These are phyloP conservation scores for Orthonyx spaldingii DNA, from an alignment of 2,113 vertebrate genomes.

Conservation along the genomic window DNA sequence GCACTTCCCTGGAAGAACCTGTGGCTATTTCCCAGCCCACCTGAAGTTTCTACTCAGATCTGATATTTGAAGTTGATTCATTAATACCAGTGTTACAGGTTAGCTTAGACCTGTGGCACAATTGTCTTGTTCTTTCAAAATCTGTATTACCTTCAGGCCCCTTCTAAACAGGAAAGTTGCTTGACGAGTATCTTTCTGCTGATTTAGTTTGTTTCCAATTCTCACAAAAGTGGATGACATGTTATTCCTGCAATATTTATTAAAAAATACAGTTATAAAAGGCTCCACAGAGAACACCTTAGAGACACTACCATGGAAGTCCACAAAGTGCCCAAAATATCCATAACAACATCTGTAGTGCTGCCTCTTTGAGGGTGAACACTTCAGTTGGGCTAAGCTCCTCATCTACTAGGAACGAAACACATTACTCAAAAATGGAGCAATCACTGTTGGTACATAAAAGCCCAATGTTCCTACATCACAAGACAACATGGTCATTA, in stretches of 20 bases:
- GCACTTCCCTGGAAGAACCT: not conserved
- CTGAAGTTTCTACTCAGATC: not conserved
- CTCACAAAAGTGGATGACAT: constrained; percentile 67
- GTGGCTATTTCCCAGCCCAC: not conserved
- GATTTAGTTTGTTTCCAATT: constrained; percentile 75
- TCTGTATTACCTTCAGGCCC: constrained; percentile 84
- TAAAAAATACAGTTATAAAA: not conserved
- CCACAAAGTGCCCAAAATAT: not conserved
- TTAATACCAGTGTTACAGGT: not conserved
- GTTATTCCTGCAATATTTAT: constrained; percentile 69
- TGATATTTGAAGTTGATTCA: not conserved
- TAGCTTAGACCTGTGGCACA: not conserved
- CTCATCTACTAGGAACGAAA: not conserved
- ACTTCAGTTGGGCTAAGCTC: not conserved
- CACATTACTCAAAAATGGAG: not conserved
- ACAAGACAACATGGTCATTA: not conserved
- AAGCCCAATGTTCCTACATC: not conserved
- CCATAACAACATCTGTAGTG: not conserved
- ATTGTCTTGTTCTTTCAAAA: not conserved
- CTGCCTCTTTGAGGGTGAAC: not conserved
- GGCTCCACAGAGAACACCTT: not conserved
- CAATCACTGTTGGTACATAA: not conserved
- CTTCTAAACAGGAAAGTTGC: constrained; percentile 92
- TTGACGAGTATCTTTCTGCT: constrained; percentile 88
- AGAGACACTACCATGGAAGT: not conserved